phyloP scores from a whole-genome alignment of 1,140 invertebrate species.

The Papilio polytes region DNA sequence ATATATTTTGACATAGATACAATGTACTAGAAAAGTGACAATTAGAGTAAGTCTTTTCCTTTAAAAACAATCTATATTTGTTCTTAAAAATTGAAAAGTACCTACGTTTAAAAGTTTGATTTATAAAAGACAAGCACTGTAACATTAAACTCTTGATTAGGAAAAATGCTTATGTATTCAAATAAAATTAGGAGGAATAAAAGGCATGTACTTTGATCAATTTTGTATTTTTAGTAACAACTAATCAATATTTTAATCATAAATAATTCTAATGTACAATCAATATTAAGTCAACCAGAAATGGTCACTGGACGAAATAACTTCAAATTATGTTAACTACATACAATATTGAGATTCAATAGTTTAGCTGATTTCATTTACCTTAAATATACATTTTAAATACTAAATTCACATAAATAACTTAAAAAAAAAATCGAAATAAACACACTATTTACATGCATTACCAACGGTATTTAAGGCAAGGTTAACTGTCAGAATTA shows the following conservation, averaged over 20 bases:
- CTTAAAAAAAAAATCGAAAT: constrained; percentile 65
- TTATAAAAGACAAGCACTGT: too few relatives aligned
- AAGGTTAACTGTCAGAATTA: constrained; percentile 67
- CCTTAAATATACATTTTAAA: constrained; percentile 77
- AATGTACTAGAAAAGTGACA: too few relatives aligned
- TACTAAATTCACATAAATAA: constrained; percentile 81
- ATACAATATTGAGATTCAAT: constrained; percentile 78
- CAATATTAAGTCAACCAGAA: constrained; percentile 72
- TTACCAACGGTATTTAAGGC: constrained; percentile 58
- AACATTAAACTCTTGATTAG: too few relatives aligned
- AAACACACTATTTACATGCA: constrained; percentile 74
- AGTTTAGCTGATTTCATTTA: constrained; percentile 79
- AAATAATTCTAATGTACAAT: constrained; percentile 79
- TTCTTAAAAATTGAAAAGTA: too few relatives aligned
- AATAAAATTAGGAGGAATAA: constrained; percentile 6
- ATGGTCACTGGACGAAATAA: constrained; percentile 76
- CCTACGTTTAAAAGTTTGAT: too few relatives aligned
- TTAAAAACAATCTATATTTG: too few relatives aligned
- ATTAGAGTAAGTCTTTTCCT: too few relatives aligned
- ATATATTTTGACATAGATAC: too few relatives aligned
- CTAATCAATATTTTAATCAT: constrained; percentile 82
- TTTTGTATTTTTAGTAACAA: constrained; percentile 83
- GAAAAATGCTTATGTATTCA: too few relatives aligned
- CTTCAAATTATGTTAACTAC: constrained; percentile 73
- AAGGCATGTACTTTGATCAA: constrained; percentile 62